These are phyloP conservation scores for Odontesthes bonariensis DNA, from an alignment of 2,113 vertebrate species.

Conservation along the genomic window DNA sequence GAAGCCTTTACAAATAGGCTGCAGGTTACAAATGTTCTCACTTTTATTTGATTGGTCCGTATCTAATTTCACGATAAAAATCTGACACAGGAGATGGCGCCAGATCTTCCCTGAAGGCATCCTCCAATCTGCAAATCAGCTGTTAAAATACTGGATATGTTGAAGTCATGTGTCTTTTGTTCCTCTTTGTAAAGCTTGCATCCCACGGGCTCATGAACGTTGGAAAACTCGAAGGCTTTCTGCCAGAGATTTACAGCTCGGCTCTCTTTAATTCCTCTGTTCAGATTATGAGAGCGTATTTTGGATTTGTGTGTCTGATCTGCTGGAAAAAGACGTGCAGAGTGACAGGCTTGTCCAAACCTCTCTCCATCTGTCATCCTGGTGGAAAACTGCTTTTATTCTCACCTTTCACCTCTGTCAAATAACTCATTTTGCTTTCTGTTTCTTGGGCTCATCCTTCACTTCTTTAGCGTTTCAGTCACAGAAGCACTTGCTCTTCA, in stretches of 20 bases:
- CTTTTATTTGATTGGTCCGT: neutral
- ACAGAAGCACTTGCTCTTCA: slow-evolving; percentile 16
- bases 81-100: slow-evolving; percentile 49
- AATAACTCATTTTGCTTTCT: neutral
- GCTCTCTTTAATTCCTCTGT: neutral
- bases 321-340: neutral
- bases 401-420: neutral
- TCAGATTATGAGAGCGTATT: neutral
- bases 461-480: neutral
- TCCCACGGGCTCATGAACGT: neutral
- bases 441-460: no score
- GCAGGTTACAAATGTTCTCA: neutral
- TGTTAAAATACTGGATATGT: neutral
- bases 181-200: neutral
- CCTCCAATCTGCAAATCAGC: slow-evolving; percentile 1
- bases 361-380: slow-evolving; percentile 19
- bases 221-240: neutral
- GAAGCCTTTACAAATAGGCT: no score
- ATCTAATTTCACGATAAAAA: slow-evolving; percentile 9
- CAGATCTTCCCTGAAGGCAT: slow-evolving; percentile 5
- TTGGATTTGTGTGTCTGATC: neutral
- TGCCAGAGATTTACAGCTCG: slow-evolving; percentile 19
- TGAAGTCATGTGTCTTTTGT: neutral
- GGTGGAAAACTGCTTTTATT: neutral
- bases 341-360: neutral